phyloP scores from a whole-genome alignment of 2,888 invertebrate species.

The Tinea trinotella region DNA sequence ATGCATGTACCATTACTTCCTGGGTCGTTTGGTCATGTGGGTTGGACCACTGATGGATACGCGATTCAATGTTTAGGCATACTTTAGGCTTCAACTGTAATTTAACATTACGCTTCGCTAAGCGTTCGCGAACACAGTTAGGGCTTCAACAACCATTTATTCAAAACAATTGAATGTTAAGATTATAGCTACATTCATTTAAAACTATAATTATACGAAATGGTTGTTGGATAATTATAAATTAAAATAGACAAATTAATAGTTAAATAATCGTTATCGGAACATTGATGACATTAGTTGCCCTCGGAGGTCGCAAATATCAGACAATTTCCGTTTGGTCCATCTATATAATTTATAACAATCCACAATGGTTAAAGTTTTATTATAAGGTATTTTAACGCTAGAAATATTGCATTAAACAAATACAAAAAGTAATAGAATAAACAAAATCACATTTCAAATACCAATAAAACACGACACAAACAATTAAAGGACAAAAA shows the following conservation, averaged over 20 bases:
- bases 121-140: too few species aligned
- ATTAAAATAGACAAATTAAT: not conserved
- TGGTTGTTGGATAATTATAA: too few species aligned
- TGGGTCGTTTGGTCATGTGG: constrained; percentile 32
- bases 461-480: not conserved
- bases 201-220: too few species aligned
- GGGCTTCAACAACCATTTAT: not conserved
- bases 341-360: not conserved
- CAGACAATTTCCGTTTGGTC: not conserved
- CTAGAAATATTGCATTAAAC: not conserved
- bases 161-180: not conserved
- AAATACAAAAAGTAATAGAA: not conserved
- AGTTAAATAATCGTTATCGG: not conserved
- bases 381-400: too few species aligned
- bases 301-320: not conserved
- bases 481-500: constrained; percentile 4
- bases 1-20: constrained; percentile 3
- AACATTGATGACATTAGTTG: not conserved
- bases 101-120: constrained; percentile 2
- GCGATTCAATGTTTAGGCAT: constrained; percentile 20
- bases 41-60: constrained; percentile 34
- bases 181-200: too few species aligned
- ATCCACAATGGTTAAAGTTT: not conserved
- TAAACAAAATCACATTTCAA: not conserved
- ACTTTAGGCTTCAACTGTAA: constrained; percentile 1